phyloP scores from a whole-genome alignment of 2,113 vertebrate genomes.

The Peromyscus californicus region DNA sequence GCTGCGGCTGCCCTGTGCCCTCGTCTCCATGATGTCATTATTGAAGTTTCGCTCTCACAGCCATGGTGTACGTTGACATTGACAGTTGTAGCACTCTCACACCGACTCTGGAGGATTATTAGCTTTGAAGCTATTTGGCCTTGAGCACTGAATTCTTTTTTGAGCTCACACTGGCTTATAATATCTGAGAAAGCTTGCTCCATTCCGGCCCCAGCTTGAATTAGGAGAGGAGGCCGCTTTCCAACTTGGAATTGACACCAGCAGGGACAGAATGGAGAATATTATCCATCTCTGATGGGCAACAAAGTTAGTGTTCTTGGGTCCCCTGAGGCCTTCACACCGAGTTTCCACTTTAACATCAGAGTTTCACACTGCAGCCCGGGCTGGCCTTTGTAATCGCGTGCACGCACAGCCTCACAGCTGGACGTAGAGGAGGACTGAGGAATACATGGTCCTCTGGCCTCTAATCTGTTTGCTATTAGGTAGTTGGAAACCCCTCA shows the following conservation, averaged over 20 bases:
- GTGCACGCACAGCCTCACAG: slow-evolving; percentile 79
- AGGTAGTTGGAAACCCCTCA: slow-evolving; percentile 84
- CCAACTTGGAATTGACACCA: slow-evolving; percentile 87
- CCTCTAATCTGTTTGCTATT: slow-evolving; percentile 89
- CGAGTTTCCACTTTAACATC: slow-evolving; percentile 87
- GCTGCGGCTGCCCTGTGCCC: slow-evolving; percentile 91
- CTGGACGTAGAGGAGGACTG: slow-evolving; percentile 74
- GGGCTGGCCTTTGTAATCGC: slow-evolving; percentile 75
- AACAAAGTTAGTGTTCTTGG: slow-evolving; percentile 82
- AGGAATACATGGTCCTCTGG: slow-evolving; percentile 81
- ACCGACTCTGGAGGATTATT: slow-evolving; percentile 94
- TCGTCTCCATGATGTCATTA: slow-evolving; percentile 96
- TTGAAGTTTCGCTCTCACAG: slow-evolving; percentile 94
- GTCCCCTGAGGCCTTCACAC: slow-evolving; percentile 78
- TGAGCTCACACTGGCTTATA: slow-evolving; percentile 95
- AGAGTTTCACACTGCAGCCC: slow-evolving; percentile 76
- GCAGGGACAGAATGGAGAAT: slow-evolving; percentile 83
- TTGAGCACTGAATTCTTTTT: slow-evolving; percentile 98
- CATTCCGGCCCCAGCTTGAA: slow-evolving; percentile 86
- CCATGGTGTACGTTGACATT: slow-evolving; percentile 94
- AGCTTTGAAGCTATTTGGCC: slow-evolving; percentile 99
- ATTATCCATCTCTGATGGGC: slow-evolving; percentile 86
- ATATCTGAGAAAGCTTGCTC: slow-evolving; percentile 91
- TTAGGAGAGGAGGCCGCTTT: slow-evolving; percentile 87
- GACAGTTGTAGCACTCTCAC: slow-evolving; percentile 96